These are phyloP conservation scores for Anarsia innoxiella DNA, from an alignment of 2,888 invertebrate genomes.

Conservation along the genomic window DNA sequence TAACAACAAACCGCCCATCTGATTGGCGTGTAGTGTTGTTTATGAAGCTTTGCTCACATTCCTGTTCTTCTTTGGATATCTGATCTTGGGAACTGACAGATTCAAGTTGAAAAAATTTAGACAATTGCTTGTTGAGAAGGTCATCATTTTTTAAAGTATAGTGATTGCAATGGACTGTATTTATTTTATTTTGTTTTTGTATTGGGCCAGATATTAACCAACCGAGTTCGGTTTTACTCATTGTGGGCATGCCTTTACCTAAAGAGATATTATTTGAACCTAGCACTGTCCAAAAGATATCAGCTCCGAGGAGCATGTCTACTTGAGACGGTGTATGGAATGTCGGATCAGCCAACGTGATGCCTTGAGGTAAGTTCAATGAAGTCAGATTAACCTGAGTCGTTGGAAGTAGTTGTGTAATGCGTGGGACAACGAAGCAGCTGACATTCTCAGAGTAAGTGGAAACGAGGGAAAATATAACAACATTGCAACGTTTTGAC, in stretches of 20 bases:
- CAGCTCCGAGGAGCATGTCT: background rate
- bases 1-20: slow-evolving; percentile 9
- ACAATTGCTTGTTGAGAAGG: too few relatives aligned
- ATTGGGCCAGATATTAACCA: slow-evolving; percentile 12
- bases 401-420: background rate
- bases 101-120: slow-evolving; percentile 11
- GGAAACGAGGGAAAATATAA: background rate
- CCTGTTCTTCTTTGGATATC: background rate
- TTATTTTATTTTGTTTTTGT: background rate
- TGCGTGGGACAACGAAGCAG: slow-evolving; percentile 1
- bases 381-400: background rate
- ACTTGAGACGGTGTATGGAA: background rate
- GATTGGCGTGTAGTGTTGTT: background rate
- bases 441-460: background rate
- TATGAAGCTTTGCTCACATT: slow-evolving; percentile 3
- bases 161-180: too few relatives aligned
- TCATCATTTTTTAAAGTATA: too few relatives aligned
- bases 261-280: background rate
- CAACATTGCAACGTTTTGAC: background rate
- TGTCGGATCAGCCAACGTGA: background rate
- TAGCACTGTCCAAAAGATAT: background rate
- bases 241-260: slow-evolving; percentile 11
- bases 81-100: background rate
- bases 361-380: background rate
- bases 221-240: slow-evolving; percentile 12